These are phyloP conservation scores for Pelodiscus sinensis DNA, from an alignment of 2,113 vertebrate genomes.

Conservation along the genomic window DNA sequence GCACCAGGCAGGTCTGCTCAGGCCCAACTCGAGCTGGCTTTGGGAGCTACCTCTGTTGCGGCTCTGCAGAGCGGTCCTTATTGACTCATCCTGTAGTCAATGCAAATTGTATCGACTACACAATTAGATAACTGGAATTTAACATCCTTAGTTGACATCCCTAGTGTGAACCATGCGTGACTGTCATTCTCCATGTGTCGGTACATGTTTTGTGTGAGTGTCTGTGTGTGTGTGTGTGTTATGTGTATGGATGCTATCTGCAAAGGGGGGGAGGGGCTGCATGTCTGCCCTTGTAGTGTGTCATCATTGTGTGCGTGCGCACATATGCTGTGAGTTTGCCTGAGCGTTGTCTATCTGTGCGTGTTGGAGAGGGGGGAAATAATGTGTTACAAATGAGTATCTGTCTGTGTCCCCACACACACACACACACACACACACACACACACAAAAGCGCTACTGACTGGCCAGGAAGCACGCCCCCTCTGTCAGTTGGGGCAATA, in stretches of 20 bases:
- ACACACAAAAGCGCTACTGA: neutral
- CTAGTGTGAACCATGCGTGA: neutral
- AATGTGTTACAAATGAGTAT: neutral
- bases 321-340: neutral
- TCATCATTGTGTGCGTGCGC: neutral
- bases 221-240: conserved; percentile 53
- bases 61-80: no score
- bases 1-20: no score
- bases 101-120: no score
- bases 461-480: neutral
- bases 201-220: conserved; percentile 39
- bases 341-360: neutral
- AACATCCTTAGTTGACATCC: no score
- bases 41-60: no score
- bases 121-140: no score
- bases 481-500: neutral
- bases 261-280: neutral
- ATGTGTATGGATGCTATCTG: neutral
- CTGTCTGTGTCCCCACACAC: no score
- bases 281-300: no score
- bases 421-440: neutral
- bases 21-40: no score
- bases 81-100: no score
- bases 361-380: neutral
- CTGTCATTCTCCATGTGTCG: conserved; percentile 1